A percentile compares a stretch with the other conserved stretches of the same genome.
Evolutionary conservation across 2,888 invertebrate species (phyloP).

Genomic region (Drepana falcataria): DNA sequence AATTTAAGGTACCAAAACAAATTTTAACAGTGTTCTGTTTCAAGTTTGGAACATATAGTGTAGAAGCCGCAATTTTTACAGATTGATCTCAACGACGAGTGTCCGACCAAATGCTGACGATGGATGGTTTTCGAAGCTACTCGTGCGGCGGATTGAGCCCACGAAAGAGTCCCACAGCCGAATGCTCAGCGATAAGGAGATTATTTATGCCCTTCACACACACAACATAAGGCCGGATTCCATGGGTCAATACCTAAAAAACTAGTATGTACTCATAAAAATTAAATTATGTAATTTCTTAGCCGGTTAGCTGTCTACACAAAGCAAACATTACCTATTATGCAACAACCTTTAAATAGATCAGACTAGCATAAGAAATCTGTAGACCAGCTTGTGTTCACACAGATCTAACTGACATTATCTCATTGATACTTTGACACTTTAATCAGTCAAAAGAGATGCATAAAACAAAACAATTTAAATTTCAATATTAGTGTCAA

Average conservation of each 20-base stretch:
- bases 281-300: slow-evolving; percentile 24
- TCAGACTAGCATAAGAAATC: slow-evolving; percentile 9
- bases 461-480: no score
- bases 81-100: slow-evolving; percentile 62
- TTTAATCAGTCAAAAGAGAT: not conserved
- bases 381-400: no score
- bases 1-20: slow-evolving; percentile 50
- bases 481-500: no score
- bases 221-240: slow-evolving; percentile 96
- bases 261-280: slow-evolving; percentile 86
- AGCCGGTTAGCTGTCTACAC: slow-evolving; percentile 22
- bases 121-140: slow-evolving; percentile 92
- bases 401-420: not conserved
- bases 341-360: slow-evolving; percentile 67
- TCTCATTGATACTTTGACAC: not conserved
- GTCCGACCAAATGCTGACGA: slow-evolving; percentile 73
- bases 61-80: slow-evolving; percentile 47
- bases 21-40: slow-evolving; percentile 25
- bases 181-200: slow-evolving; percentile 97
- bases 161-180: slow-evolving; percentile 98
- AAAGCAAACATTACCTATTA: slow-evolving; percentile 36
- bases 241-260: slow-evolving; percentile 90
- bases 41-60: slow-evolving; percentile 35
- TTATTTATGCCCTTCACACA: slow-evolving; percentile 96
- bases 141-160: slow-evolving; percentile 94